Percentiles rank a stretch among this genome's conserved stretches.
phyloP scores from a whole-genome alignment of 92 coral and sea anemone genomes.

The Palythoa grandiflora region DNA sequence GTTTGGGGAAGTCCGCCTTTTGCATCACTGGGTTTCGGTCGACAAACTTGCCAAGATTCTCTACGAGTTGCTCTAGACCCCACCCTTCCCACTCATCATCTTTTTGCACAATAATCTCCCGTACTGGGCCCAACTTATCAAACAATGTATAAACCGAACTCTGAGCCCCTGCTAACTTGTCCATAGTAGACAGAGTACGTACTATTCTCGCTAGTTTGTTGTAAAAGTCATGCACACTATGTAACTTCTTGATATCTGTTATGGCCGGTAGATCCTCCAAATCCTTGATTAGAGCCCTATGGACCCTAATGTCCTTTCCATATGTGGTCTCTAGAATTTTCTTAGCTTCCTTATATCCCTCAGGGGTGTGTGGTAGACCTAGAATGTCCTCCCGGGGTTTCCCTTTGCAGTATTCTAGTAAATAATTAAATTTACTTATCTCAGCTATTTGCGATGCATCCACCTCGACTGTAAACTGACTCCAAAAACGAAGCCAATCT shows the following conservation, averaged over 20 bases:
- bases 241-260: conserved; percentile 34
- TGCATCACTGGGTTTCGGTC: conserved; percentile 11
- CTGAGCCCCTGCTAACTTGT: conserved; percentile 52
- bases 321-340: conserved; percentile 44
- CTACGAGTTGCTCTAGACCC: conserved; percentile 62
- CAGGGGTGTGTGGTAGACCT: conserved; percentile 61
- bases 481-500: conserved; percentile 72
- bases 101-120: conserved; percentile 51
- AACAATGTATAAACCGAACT: conserved; percentile 57
- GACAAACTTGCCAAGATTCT: conserved; percentile 42
- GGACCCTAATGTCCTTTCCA: conserved; percentile 70
- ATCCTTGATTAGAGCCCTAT: conserved; percentile 59
- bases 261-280: conserved; percentile 59
- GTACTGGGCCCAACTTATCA: conserved; percentile 71
- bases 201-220: conserved; percentile 59
- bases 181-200: conserved; percentile 64
- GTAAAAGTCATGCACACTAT: conserved; percentile 63
- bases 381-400: conserved; percentile 47
- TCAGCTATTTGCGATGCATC: conserved; percentile 56
- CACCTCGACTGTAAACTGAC: conserved; percentile 66
- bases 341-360: conserved; percentile 62
- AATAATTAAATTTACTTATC: conserved; percentile 56
- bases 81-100: conserved; percentile 74
- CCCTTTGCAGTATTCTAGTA: conserved; percentile 55
- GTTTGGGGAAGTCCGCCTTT: neutral